phyloP scores from a whole-genome alignment of 2,113 vertebrate genomes.

The Pitta sordida region DNA sequence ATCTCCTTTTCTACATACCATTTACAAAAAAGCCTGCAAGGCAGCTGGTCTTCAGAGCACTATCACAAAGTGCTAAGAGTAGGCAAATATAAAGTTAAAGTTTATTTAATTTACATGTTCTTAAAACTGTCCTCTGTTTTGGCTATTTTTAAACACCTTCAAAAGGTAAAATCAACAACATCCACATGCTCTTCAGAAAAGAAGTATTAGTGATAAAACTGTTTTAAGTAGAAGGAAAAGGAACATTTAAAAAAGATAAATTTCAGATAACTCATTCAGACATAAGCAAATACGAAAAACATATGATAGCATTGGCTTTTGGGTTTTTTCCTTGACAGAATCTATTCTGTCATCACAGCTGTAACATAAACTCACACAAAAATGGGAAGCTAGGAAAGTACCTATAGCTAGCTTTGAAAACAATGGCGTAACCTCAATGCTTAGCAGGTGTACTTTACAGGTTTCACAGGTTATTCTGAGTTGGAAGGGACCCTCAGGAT shows the following conservation, averaged over 20 bases:
- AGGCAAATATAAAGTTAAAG: not conserved
- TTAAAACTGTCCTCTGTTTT: not conserved
- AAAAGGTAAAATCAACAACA: not conserved
- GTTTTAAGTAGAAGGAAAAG: not conserved
- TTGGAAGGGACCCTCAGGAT: too few relatives aligned
- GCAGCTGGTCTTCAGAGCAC: not conserved
- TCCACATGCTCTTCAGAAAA: not conserved
- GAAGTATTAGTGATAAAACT: not conserved
- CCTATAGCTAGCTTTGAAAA: not conserved
- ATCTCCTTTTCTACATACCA: not conserved
- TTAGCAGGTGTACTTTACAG: not conserved
- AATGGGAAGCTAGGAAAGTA: not conserved
- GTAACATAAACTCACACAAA: not conserved
- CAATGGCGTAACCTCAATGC: not conserved
- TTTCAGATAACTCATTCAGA: not conserved
- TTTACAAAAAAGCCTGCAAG: not conserved
- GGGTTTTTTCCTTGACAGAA: not conserved
- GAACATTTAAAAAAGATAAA: accelerated
- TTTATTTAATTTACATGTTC: not conserved
- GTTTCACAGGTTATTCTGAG: too few relatives aligned
- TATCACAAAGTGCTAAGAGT: not conserved
- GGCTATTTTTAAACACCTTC: not conserved
- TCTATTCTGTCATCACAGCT: not conserved
- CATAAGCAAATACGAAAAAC: not conserved
- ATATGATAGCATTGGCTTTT: not conserved